Conservation (phyloP, 2,888 invertebrate species). For the Temnothorax unifasciatus region DNA sequence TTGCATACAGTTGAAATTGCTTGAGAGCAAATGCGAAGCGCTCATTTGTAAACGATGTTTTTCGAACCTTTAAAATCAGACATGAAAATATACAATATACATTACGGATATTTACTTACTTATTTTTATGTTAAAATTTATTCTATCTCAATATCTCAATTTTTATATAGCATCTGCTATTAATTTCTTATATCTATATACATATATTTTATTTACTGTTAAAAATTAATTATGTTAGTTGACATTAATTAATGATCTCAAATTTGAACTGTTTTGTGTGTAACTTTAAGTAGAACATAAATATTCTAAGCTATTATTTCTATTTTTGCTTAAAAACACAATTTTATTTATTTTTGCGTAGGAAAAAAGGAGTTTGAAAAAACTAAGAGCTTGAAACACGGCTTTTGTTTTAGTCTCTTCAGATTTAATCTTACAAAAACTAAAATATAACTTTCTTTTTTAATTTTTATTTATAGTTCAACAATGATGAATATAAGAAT, state of each 20-base stretch:
- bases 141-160: not conserved
- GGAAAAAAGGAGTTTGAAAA: no score
- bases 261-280: not conserved
- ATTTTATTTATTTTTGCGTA: no score
- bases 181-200: not conserved
- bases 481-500: not conserved
- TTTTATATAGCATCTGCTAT: not conserved
- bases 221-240: not conserved
- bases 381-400: not conserved
- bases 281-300: not conserved
- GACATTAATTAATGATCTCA: not conserved
- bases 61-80: not conserved
- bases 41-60: not conserved
- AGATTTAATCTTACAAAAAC: not conserved
- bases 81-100: not conserved
- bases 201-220: not conserved
- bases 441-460: no score
- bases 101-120: not conserved
- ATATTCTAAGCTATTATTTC: no score
- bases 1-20: not conserved
- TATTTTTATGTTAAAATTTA: constrained; percentile 3
- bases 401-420: not conserved
- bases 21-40: not conserved
- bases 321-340: no score
- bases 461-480: no score